Base-by-base conservation (phyloP, 2,113 vertebrate genomes). In the Mesembrinibis cayennensis region DNA sequence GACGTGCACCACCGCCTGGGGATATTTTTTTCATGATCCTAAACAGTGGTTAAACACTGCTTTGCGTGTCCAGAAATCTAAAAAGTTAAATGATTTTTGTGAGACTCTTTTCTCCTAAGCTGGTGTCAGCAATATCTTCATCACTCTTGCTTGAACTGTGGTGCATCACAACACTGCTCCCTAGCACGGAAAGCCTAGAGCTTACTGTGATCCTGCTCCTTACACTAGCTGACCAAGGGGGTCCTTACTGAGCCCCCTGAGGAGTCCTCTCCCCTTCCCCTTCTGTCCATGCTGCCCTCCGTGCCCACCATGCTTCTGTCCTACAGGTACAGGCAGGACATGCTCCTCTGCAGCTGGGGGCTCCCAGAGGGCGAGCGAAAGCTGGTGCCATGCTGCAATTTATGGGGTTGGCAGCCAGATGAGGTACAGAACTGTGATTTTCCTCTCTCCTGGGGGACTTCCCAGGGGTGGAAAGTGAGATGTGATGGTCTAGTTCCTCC, bases 11-110 rank as follows among this genome's bases (percentile, higher is more conserved):
- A 77, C 74, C 70, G 87, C 95, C 92, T 73, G 53, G 17, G 78
- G 95, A 42, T 87, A 73, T 82, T 72, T 87, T 87, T 92, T 83
- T 95, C 70, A 73, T 73, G 82, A 94, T 69, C 73, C 61, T 74
- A 79, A 96, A 44, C 38, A 87, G 78, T 76, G 61, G 73, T 89
- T 89, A 91, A 96, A 89, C 65, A 56, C 29, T 79, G 44, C 50
- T 89, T 94, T 94, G 38, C 2, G 6, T 82, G 81, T 84, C 81
- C 89, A 61, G 38, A 89, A 95, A 84, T 82, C 56, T 79, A 67
- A 79, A 83, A 89, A 55, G 59, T 59, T 62, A 38, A 58, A 83
- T 44, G 0, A 58, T 69, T 85, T 94, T 90, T 44, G 49, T 16
- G 7, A 91, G 61, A 58, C 5, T 82, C 29, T 47, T 21, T 78